Evolutionary conservation across 2,888 invertebrate genomes (phyloP).

Genomic region (Lasioglossum lativentre): DNA sequence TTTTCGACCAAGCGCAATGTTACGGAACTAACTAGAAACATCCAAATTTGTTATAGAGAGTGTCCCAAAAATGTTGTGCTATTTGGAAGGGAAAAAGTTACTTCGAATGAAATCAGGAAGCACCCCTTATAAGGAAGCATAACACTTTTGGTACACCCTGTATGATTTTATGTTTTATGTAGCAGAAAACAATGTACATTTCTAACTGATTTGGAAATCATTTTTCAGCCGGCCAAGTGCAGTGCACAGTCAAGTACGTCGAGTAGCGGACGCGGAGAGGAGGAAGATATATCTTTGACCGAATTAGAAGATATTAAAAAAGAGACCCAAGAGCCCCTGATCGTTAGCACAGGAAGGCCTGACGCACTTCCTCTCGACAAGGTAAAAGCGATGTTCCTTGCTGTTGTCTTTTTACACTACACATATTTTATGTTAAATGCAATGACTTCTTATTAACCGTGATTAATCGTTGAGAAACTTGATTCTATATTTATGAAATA

Average conservation of each 20-base stretch:
- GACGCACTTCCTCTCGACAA: background rate
- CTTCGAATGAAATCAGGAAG: no score
- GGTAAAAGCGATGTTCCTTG: conserved; percentile 36
- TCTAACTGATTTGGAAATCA: background rate
- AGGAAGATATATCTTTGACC: background rate
- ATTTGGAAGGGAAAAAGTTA: no score
- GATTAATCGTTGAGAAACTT: background rate
- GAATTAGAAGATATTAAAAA: conserved; percentile 13
- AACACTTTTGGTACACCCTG: no score
- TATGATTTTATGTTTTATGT: no score
- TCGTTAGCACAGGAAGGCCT: no score
- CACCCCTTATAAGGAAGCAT: no score
- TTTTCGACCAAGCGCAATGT: no score
- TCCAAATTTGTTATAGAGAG: no score
- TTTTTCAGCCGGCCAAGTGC: conserved; percentile 46
- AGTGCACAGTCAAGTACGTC: conserved; percentile 14
- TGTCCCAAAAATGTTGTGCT: no score
- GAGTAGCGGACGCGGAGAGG: conserved; percentile 17
- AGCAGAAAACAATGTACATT: background rate
- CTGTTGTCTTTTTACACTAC: background rate
- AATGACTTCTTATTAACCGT: background rate
- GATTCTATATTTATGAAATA: background rate
- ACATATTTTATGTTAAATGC: background rate
- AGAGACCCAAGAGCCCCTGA: background rate
- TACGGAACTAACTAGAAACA: no score